Evolutionary conservation across 2,113 vertebrate species (phyloP).

Genomic region (Anoplopoma fimbria): DNA sequence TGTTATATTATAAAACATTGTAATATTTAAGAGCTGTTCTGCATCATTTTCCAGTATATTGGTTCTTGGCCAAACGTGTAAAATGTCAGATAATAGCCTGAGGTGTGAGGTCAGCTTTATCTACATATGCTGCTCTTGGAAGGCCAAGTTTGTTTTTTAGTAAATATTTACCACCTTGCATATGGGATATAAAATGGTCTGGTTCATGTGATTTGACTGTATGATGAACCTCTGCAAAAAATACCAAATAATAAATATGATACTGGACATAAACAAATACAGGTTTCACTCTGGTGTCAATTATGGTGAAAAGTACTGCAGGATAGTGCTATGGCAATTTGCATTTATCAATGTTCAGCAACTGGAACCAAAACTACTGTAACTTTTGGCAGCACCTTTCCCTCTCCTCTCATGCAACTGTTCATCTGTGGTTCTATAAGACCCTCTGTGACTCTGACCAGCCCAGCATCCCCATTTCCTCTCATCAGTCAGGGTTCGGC

Average conservation of each 20-base stretch:
- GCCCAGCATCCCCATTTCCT: background rate
- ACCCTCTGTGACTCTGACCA: background rate
- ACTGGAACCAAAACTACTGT: background rate
- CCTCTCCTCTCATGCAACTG: background rate
- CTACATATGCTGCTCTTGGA: constrained; percentile 1
- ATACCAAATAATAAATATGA: background rate
- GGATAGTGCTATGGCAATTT: background rate
- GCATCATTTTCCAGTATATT: constrained; percentile 8
- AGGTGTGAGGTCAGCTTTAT: constrained; percentile 23
- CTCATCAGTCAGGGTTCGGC: too few species aligned
- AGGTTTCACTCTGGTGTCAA: background rate
- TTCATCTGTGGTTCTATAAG: background rate
- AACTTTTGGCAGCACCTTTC: background rate
- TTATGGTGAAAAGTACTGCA: background rate
- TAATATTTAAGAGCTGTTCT: constrained; percentile 8
- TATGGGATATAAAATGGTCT: background rate
- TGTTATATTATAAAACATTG: constrained; percentile 48
- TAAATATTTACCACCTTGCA: background rate
- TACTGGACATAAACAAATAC: background rate
- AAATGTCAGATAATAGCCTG: constrained; percentile 13
- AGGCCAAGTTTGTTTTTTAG: background rate
- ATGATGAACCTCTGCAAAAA: background rate
- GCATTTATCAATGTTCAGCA: background rate
- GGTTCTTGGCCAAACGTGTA: background rate
- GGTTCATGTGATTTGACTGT: background rate